Evolutionary conservation across 2,113 vertebrate species (phyloP).

Genomic region (Arenaria interpres): DNA sequence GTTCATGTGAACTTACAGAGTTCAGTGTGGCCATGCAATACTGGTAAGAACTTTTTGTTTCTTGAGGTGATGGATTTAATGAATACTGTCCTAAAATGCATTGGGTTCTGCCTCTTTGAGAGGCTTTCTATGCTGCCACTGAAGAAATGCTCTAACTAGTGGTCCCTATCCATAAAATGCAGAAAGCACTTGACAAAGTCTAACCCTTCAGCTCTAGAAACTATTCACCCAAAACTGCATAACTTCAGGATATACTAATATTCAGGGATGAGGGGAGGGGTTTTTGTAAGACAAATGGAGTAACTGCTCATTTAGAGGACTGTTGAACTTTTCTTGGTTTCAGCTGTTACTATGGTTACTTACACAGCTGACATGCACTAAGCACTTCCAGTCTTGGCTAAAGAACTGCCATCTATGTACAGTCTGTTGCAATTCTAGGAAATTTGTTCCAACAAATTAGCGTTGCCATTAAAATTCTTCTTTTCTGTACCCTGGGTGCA

Average conservation of each 20-base stretch:
- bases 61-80: not conserved
- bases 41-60: not conserved
- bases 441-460: not conserved
- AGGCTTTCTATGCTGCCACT: not conserved
- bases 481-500: not conserved
- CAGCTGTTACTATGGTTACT: conserved; percentile 1
- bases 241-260: not conserved
- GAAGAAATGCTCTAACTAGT: not conserved
- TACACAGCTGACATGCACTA: not conserved
- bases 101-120: not conserved
- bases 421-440: not conserved
- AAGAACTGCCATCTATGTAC: not conserved
- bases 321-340: not conserved
- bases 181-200: not conserved
- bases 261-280: not conserved
- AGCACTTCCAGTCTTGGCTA: not conserved
- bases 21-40: not conserved
- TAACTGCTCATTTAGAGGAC: not conserved
- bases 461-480: not conserved
- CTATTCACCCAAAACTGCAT: not conserved
- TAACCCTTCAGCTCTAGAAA: not conserved
- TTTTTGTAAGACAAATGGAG: not conserved
- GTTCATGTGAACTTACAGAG: not conserved
- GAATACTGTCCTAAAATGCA: not conserved
- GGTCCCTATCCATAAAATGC: not conserved